These are phyloP conservation scores for Xiphorhynchus erythropygius DNA, from an alignment of 2,797 vertebrate species.

Conservation along the genomic window DNA sequence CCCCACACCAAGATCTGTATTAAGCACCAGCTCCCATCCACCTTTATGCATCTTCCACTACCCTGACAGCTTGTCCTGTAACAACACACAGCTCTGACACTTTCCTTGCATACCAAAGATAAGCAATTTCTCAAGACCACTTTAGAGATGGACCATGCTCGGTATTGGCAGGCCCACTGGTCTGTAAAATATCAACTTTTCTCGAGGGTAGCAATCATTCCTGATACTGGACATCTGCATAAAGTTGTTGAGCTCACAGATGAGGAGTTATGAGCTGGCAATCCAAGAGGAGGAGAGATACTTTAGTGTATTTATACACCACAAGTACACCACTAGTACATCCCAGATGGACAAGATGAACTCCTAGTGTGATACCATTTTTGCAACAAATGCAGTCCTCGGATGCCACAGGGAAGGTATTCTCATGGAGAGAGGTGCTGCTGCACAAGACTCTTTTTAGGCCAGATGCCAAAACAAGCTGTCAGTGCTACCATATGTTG, in stretches of 20 bases:
- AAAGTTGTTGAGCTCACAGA: background rate
- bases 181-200: background rate
- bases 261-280: background rate
- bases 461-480: background rate
- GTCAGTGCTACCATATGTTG: background rate
- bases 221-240: background rate
- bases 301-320: background rate
- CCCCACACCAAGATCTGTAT: background rate
- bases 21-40: background rate
- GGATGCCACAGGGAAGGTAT: background rate
- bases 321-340: too few relatives aligned
- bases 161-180: background rate
- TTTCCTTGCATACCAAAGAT: background rate
- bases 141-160: background rate
- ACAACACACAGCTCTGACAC: background rate
- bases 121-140: background rate
- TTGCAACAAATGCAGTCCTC: background rate
- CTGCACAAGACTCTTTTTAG: background rate
- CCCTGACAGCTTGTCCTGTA: background rate
- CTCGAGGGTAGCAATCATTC: background rate
- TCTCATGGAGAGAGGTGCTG: background rate
- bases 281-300: background rate
- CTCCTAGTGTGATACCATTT: background rate
- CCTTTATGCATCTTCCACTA: background rate
- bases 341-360: background rate